phyloP scores from a whole-genome alignment of 2,113 vertebrate species.

The Dendrocopos noguchii region DNA sequence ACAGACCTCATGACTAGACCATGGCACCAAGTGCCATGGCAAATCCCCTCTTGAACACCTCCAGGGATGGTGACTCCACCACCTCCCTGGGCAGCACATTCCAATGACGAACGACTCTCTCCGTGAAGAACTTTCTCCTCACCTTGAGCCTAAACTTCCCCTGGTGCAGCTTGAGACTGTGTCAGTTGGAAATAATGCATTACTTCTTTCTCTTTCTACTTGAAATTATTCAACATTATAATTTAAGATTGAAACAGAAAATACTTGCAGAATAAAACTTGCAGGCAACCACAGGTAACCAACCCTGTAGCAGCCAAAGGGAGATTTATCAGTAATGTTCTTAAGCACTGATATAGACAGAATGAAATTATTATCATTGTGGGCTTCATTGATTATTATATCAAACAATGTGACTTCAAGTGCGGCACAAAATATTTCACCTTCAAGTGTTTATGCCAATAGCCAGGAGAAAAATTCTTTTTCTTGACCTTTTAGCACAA shows the following conservation, averaged over 20 bases:
- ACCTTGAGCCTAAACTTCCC: too few species aligned
- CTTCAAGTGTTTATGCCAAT: conserved; percentile 23
- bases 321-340: background rate
- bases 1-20: too few species aligned
- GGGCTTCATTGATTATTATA: conserved; percentile 38
- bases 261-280: background rate
- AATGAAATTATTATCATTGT: background rate
- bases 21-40: too few species aligned
- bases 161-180: too few species aligned
- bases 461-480: conserved; percentile 27
- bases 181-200: background rate
- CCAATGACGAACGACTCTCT: too few species aligned
- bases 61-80: too few species aligned
- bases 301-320: background rate
- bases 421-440: conserved; percentile 29
- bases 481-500: conserved; percentile 36
- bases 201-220: background rate
- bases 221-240: conserved; percentile 11
- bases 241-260: conserved; percentile 18
- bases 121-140: too few species aligned
- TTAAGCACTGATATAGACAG: background rate
- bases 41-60: too few species aligned
- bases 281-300: background rate
- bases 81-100: too few species aligned
- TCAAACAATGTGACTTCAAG: conserved; percentile 15